Base-by-base conservation (phyloP, 2,797 vertebrate genomes). In the Anguilla pacifica region DNA sequence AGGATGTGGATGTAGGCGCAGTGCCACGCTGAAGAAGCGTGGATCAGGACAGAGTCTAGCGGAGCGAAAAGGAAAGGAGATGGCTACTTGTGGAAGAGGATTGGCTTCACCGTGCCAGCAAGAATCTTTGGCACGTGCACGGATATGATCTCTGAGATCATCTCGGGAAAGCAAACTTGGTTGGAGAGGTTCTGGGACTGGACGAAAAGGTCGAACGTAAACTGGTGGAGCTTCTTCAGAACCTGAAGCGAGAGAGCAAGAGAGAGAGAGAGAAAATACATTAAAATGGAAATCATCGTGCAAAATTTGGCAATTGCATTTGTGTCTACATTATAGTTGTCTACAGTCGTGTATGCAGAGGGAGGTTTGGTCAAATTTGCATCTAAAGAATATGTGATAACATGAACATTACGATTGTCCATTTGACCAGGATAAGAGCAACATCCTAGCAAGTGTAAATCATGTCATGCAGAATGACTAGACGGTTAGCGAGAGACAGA, bases 81-180 rank as follows among this genome's bases (percentile, higher is more conserved):
- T 6, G 93, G 96, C 92, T 96, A 86, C 2, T 96, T 92, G 25
- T 99, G 98, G 95, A 99, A 99, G 90, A 98, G 97, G 93, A 99
- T 98, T 59, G 97, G 98, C 92, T 97, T 98, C 92, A 98, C 98
- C 96, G 97, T 97, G 89, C 98, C 98, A 28, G 97, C 97, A 91
- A 99, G 97, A 92, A 98, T 98, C 96, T 98, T 98, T 94, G 98
- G 98, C 90, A 99, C 98, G 86, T 99, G 98, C 85, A 98, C 97
- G 87, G 98, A 98, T 92, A 99, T 98, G 88, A 99, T 98, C 95
- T 99, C 98, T 0, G 97, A 97, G 96, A 99, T 98, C 98, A 99
- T 99, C 95, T 99, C 98, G 0, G 98, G 98, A 93, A 97, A 99
- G 95, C 96, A 97, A 94, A 99, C 96, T 0, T 85, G 91, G 3